Evolutionary conservation across 2,797 vertebrate genomes (phyloP), one percentile per base, ranked within the genome.

Genomic region (Thalassophryne amazonica): DNA sequence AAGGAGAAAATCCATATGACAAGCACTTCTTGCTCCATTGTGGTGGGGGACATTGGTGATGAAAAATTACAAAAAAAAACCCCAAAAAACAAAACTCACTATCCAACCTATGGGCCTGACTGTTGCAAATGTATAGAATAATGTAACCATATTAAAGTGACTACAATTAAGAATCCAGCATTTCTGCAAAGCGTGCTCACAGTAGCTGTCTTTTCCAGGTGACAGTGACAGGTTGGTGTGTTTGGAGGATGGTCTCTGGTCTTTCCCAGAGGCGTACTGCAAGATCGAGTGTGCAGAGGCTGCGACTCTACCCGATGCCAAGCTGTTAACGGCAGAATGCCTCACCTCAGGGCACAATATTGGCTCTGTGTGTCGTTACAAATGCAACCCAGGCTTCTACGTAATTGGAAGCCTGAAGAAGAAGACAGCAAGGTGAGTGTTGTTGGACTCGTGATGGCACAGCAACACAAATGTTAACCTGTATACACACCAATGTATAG

Each of bases 241-340:
- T 80, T 83, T 95, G 70, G 94, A 94, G 49, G 95, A 99, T 0
- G 93, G 96, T 2, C 85, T 98, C 37, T 99, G 97, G 97, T 98
- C 96, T 0, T 93, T 96, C 41, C 97, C 97, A 0, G 95, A 99
- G 76, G 96, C 94, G 30, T 98, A 94, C 82, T 99, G 97, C 86
- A 98, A 97, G 82, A 80, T 97, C 18, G 95, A 98, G 59, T 99
- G 97, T 0, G 85, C 84, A 0, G 73, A 78, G 0, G 92, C 93
- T 0, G 92, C 88, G 0, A n/a, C 4, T 0, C 64, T 97, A 27
- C 57, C 87, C 8, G 78, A 93, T 0, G 91, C 94, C 68, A 91
- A 72, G 51, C 81, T 94, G 4, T 84, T 98, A 31, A 89, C 91
- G 5, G 87, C 91, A 0, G 88, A 69, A 8, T 99, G 96, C 63